Evolutionary conservation across 2,113 vertebrate species (phyloP).

Genomic region (Orycteropus afer): DNA sequence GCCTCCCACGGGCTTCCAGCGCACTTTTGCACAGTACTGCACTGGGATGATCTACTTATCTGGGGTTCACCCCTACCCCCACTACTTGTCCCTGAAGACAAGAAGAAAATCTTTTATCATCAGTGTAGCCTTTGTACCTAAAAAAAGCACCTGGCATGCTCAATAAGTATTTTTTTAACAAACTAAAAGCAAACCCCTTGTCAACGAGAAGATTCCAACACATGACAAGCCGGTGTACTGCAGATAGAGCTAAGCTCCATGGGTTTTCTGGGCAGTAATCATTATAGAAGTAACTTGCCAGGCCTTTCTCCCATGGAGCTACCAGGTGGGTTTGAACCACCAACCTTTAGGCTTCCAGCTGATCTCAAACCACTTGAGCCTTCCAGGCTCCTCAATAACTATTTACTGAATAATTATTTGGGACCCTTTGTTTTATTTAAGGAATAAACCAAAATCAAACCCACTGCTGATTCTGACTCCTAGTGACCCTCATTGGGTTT

Average conservation of each 20-base stretch:
- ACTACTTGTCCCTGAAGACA: neutral
- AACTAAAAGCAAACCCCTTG: neutral
- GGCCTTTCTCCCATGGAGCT: neutral
- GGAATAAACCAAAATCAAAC: too few relatives aligned
- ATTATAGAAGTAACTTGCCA: neutral
- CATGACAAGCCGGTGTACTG: neutral
- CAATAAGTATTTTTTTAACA: neutral
- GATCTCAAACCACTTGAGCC: neutral
- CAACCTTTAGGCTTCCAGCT: neutral
- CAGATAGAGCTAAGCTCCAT: neutral
- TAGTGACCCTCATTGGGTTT: too few relatives aligned
- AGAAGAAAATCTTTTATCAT: neutral
- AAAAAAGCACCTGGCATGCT: neutral
- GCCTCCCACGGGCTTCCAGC: neutral
- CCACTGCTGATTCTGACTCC: too few relatives aligned
- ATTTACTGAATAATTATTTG: conserved; percentile 24
- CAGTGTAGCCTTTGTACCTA: neutral
- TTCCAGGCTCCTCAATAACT: neutral
- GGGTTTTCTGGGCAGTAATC: neutral
- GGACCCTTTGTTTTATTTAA: neutral
- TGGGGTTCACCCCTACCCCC: neutral
- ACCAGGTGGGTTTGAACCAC: neutral
- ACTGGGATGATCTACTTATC: neutral
- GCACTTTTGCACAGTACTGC: neutral
- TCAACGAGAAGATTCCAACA: neutral